Evolutionary conservation across 2,113 vertebrate species (phyloP), one percentile per base, ranked within the genome.

Genomic region (Rhodinocichla rosea): DNA sequence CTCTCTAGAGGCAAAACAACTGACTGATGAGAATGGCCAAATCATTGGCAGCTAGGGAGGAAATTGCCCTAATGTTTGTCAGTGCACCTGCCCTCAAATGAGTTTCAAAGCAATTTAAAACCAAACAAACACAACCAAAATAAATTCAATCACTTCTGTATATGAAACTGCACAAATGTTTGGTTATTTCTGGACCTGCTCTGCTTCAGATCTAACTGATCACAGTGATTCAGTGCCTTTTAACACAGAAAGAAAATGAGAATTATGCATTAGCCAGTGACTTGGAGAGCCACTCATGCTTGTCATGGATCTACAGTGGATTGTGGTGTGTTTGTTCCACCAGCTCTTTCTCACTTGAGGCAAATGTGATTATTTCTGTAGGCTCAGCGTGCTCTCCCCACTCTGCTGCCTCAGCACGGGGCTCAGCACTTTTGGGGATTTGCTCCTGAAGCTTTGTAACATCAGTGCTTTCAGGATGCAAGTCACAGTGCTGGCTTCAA

Each of bases 371-470:
- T 50, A 60, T 90, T 92, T 74, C 88, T 55, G 73, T 83, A 71
- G 73, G 92, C 90, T 90, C 71, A 95, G 92, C 45, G 2, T 30
- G 21, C 4, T 63, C 93, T 90, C n/a, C 20, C 49, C 3, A 14
- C 94, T 88, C 11, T 84, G 93, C 90, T 92, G 85, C 10, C 45
- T 96, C 96, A 96, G 95, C 91, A 52, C 0, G 13, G 83, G 56
- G 83, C 92, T 96, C 95, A 96, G 95, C 95, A 79, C 10, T 87
- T 95, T 81, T 14, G 33, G 88, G 90, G 92, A 95, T 90, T 92
- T 92, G 77, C 92, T 94, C 92, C 90, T 86, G 87, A 76, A 74
- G 87, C 82, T 91, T 83, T 62, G 49, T 37, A 77, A 53, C 88
- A 45, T 44, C 76, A 69, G 86, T 92, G 50, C 40, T 95, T 96